These are phyloP conservation scores for Sciaenops ocellatus DNA, from an alignment of 2,797 vertebrate genomes.

Conservation along the genomic window DNA sequence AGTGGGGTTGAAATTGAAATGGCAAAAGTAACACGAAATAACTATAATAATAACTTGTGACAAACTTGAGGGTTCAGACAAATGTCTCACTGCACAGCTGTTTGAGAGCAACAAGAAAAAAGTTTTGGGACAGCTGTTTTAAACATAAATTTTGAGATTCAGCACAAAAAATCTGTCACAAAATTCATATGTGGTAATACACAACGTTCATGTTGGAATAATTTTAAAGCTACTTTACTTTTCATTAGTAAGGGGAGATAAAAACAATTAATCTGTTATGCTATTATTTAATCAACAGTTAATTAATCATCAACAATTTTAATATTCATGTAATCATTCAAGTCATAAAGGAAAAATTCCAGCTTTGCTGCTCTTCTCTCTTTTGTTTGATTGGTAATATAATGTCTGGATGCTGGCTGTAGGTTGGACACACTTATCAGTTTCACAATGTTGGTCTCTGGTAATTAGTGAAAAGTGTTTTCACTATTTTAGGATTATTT, in stretches of 20 bases:
- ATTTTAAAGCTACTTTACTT: not conserved
- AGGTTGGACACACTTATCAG: not conserved
- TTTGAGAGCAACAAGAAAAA: not conserved
- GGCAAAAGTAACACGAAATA: slow-evolving; percentile 9
- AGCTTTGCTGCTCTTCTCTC: not conserved
- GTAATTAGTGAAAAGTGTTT: not conserved
- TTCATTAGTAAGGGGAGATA: too few relatives aligned
- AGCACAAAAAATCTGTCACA: not conserved
- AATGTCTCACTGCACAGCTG: not conserved
- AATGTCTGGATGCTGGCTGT: not conserved
- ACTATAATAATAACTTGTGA: slow-evolving; percentile 20
- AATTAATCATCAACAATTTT: not conserved
- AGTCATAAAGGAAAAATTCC: not conserved
- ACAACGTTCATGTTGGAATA: not conserved
- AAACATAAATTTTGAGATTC: not conserved
- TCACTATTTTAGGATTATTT: not conserved
- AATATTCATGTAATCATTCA: not conserved
- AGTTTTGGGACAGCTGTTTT: not conserved
- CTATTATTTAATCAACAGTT: not conserved
- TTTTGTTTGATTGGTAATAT: not conserved
- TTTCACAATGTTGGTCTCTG: not conserved
- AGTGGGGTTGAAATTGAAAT: slow-evolving; percentile 32
- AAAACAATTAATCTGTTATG: not conserved
- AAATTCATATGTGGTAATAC: not conserved
- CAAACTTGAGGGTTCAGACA: slow-evolving; percentile 10